Conservation (phyloP, 2,113 vertebrate genomes). For the Notiomystis cincta region DNA sequence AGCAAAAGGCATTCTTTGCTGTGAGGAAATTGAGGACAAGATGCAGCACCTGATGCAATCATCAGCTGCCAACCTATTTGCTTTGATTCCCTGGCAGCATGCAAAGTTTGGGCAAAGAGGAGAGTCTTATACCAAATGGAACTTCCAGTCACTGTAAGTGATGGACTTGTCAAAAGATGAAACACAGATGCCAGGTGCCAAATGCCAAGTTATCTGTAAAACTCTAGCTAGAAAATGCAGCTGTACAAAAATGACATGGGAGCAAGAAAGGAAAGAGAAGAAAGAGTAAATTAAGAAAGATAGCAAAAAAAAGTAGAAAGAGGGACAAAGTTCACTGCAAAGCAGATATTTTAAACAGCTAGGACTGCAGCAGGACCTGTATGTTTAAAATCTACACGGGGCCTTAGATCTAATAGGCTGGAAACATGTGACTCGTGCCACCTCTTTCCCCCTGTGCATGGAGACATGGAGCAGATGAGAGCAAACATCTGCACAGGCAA, state of each 20-base stretch:
- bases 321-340: background rate
- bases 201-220: background rate
- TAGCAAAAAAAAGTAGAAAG: background rate
- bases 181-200: background rate
- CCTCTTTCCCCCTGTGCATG: background rate
- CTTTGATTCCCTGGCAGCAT: background rate
- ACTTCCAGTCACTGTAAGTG: background rate
- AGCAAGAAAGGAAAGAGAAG: background rate
- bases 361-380: background rate
- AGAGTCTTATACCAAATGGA: background rate
- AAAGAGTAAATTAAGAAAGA: background rate
- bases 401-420: background rate
- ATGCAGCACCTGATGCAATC: background rate
- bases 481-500: background rate
- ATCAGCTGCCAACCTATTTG: background rate
- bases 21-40: background rate
- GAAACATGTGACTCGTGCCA: accelerated
- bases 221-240: background rate
- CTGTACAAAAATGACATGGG: background rate
- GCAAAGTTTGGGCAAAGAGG: background rate
- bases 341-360: background rate
- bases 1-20: background rate
- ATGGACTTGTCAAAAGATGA: background rate
- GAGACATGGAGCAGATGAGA: background rate
- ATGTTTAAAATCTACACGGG: background rate